These are phyloP conservation scores for Scomberomorus guttatus DNA, from an alignment of 2,797 vertebrate genomes.

Conservation along the genomic window DNA sequence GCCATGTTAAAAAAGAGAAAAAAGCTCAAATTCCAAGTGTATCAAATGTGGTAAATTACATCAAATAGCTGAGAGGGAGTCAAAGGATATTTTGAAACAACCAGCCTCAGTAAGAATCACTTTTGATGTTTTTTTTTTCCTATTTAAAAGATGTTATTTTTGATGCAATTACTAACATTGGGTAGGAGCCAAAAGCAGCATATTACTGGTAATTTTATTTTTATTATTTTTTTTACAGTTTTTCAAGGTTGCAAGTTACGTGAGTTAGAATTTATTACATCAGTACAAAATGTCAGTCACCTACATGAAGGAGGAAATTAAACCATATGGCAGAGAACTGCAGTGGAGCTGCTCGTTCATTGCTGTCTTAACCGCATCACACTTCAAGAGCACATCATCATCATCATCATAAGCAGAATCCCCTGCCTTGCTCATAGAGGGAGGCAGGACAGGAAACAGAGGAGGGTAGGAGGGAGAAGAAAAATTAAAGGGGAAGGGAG, in stretches of 20 bases:
- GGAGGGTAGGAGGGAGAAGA: neutral
- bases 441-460: conserved; percentile 22
- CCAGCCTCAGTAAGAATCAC: neutral
- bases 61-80: conserved; percentile 43
- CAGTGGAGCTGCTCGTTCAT: conserved; percentile 7
- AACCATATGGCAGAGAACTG: conserved; percentile 13
- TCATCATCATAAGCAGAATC: conserved; percentile 19
- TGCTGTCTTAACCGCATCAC: conserved; percentile 1
- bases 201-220: neutral
- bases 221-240: neutral
- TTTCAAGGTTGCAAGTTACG: conserved; percentile 5
- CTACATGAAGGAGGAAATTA: conserved; percentile 11
- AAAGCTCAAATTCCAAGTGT: conserved; percentile 2
- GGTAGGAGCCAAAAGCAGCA: conserved; percentile 2
- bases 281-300: conserved; percentile 6
- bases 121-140: conserved; percentile 4
- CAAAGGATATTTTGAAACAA: conserved; percentile 27
- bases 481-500: conserved; percentile 63
- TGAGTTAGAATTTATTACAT: conserved; percentile 23
- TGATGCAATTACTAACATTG: conserved; percentile 17
- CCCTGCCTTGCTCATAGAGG: conserved; percentile 23
- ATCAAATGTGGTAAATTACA: conserved; percentile 45
- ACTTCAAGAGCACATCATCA: conserved; percentile 15
- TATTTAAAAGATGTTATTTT: conserved; percentile 13
- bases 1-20: neutral